Conservation (phyloP, 2,888 invertebrate genomes). For the Agriotes lineatus region DNA sequence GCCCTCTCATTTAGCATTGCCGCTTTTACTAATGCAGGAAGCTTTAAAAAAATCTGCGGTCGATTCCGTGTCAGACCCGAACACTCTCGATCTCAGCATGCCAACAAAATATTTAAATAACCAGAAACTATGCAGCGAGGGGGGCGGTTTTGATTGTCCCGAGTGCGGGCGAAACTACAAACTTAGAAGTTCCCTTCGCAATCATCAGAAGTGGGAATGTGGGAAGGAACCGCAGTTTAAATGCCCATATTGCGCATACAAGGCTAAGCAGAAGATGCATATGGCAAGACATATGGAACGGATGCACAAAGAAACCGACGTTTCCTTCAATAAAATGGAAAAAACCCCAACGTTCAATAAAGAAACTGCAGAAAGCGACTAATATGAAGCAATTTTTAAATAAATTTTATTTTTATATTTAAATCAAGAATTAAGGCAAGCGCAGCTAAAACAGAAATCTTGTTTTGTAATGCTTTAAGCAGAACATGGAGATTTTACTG, state of each 20-base stretch:
- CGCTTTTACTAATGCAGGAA: constrained; percentile 70
- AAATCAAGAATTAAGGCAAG: too few species aligned
- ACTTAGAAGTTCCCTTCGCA: constrained; percentile 82
- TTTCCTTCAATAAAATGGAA: too few species aligned
- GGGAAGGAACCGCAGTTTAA: constrained; percentile 85
- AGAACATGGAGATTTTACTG: too few species aligned
- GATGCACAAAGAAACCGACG: constrained; percentile 80
- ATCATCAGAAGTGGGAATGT: constrained; percentile 85
- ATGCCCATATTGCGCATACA: constrained; percentile 82
- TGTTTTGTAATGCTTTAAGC: too few species aligned
- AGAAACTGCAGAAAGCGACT: too few species aligned
- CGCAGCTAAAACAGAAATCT: too few species aligned
- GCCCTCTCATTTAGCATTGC: constrained; percentile 78
- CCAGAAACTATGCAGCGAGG: background rate
- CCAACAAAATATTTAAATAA: too few species aligned
- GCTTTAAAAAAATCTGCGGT: constrained; percentile 47
- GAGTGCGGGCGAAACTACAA: constrained; percentile 86
- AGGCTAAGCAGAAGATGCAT: constrained; percentile 85
- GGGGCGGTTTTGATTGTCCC: constrained; percentile 75
- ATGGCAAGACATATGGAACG: constrained; percentile 82
- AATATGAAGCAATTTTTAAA: too few species aligned
- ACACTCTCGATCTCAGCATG: constrained; percentile 50
- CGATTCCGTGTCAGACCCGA: constrained; percentile 23
- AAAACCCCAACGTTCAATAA: too few species aligned
- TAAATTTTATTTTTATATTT: too few species aligned